A percentile compares a stretch with the other conserved stretches of the same genome.
Conservation (phyloP, 2,888 invertebrate genomes). For the Mimumesa dahlbomi region DNA sequence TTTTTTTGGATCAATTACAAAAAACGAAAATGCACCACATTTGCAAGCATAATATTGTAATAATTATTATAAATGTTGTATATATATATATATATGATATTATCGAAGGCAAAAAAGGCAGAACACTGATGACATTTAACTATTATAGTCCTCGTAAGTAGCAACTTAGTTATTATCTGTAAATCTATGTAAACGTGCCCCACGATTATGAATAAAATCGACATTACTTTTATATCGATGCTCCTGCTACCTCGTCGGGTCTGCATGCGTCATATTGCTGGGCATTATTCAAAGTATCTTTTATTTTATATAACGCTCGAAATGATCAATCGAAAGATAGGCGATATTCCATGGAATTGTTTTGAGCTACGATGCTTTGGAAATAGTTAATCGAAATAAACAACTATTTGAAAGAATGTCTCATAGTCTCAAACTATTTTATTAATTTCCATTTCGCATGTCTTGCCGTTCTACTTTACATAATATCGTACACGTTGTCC, state of each 20-base stretch:
- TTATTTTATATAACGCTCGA: no score
- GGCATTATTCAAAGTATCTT: no score
- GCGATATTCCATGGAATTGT: no score
- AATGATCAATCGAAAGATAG: no score
- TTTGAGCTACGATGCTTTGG: no score
- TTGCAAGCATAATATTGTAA: slow-evolving; percentile 66
- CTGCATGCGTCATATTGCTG: not conserved
- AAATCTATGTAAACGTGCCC: slow-evolving; percentile 78
- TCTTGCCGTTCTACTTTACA: no score
- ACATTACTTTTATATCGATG: slow-evolving; percentile 71
- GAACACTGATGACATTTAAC: slow-evolving; percentile 72
- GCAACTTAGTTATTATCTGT: slow-evolving; percentile 76
- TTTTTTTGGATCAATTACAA: slow-evolving; percentile 8
- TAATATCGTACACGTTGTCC: no score
- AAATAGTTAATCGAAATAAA: no score
- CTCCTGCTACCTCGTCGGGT: slow-evolving; percentile 10
- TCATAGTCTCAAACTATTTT: no score
- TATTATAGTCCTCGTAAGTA: slow-evolving; percentile 70
- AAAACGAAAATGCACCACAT: slow-evolving; percentile 56
- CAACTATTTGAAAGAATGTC: no score
- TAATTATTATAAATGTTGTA: slow-evolving; percentile 74
- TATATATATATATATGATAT: slow-evolving; percentile 73
- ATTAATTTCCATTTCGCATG: no score
- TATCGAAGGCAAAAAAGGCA: slow-evolving; percentile 61
- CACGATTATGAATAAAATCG: slow-evolving; percentile 75